Evolutionary conservation across 2,113 vertebrate species (phyloP).

Genomic region (Hemibagrus wyckioides): DNA sequence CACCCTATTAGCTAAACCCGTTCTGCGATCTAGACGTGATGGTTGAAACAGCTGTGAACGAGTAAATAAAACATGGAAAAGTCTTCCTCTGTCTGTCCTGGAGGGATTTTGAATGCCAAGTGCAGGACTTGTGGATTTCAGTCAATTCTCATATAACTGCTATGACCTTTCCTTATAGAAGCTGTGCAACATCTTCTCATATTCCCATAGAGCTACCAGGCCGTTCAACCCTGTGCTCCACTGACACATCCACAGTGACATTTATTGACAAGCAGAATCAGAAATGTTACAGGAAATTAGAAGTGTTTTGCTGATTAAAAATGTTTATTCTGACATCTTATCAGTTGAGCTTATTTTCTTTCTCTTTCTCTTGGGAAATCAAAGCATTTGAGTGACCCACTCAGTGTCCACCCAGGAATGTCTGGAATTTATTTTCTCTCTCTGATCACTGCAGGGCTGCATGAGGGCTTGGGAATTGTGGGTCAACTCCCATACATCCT

Average conservation of each 20-base stretch:
- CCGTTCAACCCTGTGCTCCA: background rate
- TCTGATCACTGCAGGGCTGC: conserved; percentile 49
- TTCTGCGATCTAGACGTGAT: background rate
- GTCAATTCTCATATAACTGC: background rate
- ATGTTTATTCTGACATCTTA: conserved; percentile 28
- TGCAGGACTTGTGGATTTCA: background rate
- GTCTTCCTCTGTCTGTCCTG: background rate
- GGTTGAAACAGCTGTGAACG: conserved; percentile 24
- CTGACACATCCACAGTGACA: background rate
- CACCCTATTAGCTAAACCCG: conserved; percentile 26
- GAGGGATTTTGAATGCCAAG: background rate
- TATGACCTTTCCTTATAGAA: background rate
- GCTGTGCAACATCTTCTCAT: background rate
- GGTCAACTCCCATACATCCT: conserved; percentile 52
- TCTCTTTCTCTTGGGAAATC: conserved; percentile 1
- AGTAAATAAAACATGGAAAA: conserved; percentile 14
- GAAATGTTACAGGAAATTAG: background rate
- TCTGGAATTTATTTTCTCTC: conserved; percentile 45
- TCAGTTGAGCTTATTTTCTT: background rate
- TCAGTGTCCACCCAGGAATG: conserved; percentile 44
- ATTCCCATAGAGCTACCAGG: background rate
- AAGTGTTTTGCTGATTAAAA: background rate
- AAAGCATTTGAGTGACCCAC: conserved; percentile 29
- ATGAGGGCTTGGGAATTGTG: conserved; percentile 49
- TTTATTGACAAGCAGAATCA: background rate